These are phyloP conservation scores for Ashinkailepas kermadecensis DNA, from an alignment of 2,888 invertebrate species.

Conservation along the genomic window DNA sequence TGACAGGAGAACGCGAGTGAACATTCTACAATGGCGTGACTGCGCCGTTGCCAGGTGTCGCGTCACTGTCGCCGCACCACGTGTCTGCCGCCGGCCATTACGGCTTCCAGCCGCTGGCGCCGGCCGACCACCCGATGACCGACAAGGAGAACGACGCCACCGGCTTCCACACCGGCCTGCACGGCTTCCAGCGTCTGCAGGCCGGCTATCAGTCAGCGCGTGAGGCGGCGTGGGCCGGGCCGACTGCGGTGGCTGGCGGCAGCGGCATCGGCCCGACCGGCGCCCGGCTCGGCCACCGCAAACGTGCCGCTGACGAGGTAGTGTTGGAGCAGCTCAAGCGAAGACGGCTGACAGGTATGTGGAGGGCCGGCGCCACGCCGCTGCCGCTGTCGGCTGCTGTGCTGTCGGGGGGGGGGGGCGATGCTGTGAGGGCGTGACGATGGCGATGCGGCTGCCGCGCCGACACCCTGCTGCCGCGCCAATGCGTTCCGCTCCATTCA, in stretches of 20 bases:
- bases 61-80: not conserved
- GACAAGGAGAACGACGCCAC: slow-evolving; percentile 1
- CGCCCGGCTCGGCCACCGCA: not conserved
- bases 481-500: too few species aligned
- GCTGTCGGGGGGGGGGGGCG: not conserved
- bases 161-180: not conserved
- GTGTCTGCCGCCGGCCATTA: slow-evolving; percentile 13
- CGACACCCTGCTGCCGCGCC: too few species aligned
- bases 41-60: too few species aligned
- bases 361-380: not conserved
- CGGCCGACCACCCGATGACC: not conserved
- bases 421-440: not conserved
- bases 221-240: too few species aligned
- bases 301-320: slow-evolving; percentile 6
- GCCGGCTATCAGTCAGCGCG: too few species aligned
- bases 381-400: not conserved
- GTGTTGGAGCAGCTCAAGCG: slow-evolving; percentile 6
- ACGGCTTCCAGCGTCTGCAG: not conserved
- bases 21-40: too few species aligned
- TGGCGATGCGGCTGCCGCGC: not conserved
- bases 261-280: not conserved
- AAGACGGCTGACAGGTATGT: slow-evolving; percentile 18
- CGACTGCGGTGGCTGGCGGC: too few species aligned
- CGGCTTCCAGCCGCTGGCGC: slow-evolving; percentile 4
- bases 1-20: too few species aligned